Evolutionary conservation across 2,113 vertebrate genomes (phyloP).

Genomic region (Podarcis cretensis): DNA sequence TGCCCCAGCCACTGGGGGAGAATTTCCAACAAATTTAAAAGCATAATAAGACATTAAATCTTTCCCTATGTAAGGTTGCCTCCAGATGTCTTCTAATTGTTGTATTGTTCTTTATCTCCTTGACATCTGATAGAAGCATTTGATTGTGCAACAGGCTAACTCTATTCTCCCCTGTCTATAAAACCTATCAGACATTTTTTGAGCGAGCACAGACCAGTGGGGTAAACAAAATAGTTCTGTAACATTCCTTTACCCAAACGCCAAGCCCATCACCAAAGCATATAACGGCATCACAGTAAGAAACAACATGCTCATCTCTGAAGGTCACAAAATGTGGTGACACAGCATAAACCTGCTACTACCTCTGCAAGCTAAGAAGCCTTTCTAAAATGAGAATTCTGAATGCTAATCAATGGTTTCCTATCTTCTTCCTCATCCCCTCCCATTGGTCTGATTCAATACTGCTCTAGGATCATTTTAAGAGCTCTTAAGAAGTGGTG

Average conservation of each 20-base stretch:
- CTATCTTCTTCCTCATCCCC: no score
- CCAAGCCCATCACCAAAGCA: background rate
- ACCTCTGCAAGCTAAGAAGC: background rate
- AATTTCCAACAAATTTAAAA: no score
- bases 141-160: background rate
- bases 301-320: background rate
- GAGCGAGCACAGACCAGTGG: background rate
- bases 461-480: background rate
- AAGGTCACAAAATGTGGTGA: background rate
- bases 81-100: no score
- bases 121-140: no score
- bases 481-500: background rate
- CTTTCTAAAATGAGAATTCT: background rate
- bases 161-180: background rate
- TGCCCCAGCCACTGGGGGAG: no score
- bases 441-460: background rate
- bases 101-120: no score
- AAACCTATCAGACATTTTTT: no score
- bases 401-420: background rate
- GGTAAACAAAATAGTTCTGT: background rate
- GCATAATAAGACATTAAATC: no score
- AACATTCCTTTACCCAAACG: accelerated
- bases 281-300: no score
- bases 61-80: no score
- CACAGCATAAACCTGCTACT: background rate